phyloP scores from a whole-genome alignment of 2,113 vertebrate species.

The Psilopsiagon aurifrons region DNA sequence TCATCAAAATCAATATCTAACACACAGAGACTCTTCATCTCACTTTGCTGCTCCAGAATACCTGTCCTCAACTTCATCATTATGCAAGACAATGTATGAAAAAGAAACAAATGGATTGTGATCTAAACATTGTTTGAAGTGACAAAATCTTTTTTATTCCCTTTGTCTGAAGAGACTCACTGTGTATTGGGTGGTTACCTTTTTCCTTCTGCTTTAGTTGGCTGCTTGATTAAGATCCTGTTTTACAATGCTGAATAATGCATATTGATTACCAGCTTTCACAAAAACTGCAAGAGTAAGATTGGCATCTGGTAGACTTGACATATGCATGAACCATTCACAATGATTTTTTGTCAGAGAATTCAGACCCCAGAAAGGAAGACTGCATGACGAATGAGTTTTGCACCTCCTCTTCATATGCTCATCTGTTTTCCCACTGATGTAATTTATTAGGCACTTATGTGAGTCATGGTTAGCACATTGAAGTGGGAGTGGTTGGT shows the following conservation, averaged over 20 bases:
- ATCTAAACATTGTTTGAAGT: neutral
- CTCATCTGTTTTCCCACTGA: conserved; percentile 18
- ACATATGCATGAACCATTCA: conserved; percentile 23
- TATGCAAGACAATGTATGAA: neutral
- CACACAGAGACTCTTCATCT: neutral
- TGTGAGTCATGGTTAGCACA: conserved; percentile 19
- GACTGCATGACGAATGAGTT: conserved; percentile 43
- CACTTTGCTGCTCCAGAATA: neutral
- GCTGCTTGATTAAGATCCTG: conserved; percentile 27
- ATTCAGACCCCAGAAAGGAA: conserved; percentile 40
- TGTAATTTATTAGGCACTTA: conserved; percentile 40
- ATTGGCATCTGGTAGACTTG: conserved; percentile 63
- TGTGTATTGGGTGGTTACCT: neutral
- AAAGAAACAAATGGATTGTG: neutral
- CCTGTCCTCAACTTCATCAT: neutral
- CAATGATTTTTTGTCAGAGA: conserved; percentile 37
- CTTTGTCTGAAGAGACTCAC: neutral
- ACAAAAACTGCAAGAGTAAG: neutral
- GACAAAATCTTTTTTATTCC: neutral
- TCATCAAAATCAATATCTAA: neutral
- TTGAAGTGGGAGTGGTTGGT: neutral
- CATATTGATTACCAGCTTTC: conserved; percentile 29
- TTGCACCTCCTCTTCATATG: neutral
- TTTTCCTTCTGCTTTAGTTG: neutral
- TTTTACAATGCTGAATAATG: conserved; percentile 15